Conservation (phyloP, 2,797 vertebrate species). For the Malacoctenus gilli region DNA sequence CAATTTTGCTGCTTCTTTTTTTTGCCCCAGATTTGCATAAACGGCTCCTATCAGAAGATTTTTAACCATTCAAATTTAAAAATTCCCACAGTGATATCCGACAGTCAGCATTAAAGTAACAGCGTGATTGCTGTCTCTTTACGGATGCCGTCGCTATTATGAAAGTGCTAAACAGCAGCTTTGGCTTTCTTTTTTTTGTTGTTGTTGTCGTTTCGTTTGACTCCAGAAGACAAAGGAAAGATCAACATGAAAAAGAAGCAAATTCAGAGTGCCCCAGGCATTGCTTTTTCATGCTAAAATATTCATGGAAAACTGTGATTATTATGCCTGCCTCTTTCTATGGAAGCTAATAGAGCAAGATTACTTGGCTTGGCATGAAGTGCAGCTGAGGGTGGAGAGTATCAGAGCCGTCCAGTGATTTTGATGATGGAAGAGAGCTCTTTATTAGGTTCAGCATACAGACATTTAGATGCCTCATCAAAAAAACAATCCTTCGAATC, state of each 20-base stretch:
- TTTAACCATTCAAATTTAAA: conserved; percentile 14
- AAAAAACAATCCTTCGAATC: too few species aligned
- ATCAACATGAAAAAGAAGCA: conserved; percentile 58
- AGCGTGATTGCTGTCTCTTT: conserved; percentile 12
- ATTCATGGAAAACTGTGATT: conserved; percentile 61
- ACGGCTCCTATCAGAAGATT: conserved; percentile 34
- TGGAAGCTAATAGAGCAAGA: conserved; percentile 42
- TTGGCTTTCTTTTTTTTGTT: conserved; percentile 27
- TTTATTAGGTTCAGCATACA: not conserved
- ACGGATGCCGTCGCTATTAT: conserved; percentile 17
- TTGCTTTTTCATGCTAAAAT: conserved; percentile 55
- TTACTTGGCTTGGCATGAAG: conserved; percentile 47
- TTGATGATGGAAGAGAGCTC: conserved; percentile 1
- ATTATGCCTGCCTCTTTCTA: conserved; percentile 49
- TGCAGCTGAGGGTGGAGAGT: conserved; percentile 21
- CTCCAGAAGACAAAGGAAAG: conserved; percentile 46
- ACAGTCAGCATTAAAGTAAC: conserved; percentile 16
- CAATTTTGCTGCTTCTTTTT: not conserved
- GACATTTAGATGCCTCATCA: too few species aligned
- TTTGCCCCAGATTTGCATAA: conserved; percentile 5
- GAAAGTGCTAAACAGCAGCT: conserved; percentile 9
- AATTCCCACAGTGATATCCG: conserved; percentile 27
- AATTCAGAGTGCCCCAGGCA: conserved; percentile 43
- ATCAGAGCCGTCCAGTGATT: conserved; percentile 7
- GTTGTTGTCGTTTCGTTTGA: conserved; percentile 47